phyloP scores from a whole-genome alignment of 2,797 vertebrate species.

The Chelmon rostratus region DNA sequence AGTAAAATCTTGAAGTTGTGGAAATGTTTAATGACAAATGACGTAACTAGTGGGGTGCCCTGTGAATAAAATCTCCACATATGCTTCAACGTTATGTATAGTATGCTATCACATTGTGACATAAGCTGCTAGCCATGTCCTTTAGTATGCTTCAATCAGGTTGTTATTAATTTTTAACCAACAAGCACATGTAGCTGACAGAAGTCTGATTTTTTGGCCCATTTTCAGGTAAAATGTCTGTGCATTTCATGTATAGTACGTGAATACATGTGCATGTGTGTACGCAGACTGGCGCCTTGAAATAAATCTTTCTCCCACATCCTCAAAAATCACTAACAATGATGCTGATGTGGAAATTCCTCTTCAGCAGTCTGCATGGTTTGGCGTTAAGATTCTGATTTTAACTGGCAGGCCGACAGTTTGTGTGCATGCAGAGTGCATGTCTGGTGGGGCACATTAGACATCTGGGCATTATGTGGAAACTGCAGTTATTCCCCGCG shows the following conservation, averaged over 20 bases:
- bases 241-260: slow-evolving; percentile 52
- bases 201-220: too few species aligned
- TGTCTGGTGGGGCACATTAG: slow-evolving; percentile 53
- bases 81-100: too few species aligned
- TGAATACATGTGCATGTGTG: slow-evolving; percentile 54
- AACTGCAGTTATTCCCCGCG: slow-evolving; percentile 55
- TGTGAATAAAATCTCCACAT: too few species aligned
- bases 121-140: too few species aligned
- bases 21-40: too few species aligned
- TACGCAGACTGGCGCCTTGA: slow-evolving; percentile 63
- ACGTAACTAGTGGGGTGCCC: too few species aligned
- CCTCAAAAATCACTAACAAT: slow-evolving; percentile 63
- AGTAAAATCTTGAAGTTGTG: too few species aligned
- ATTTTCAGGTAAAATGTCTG: too few species aligned
- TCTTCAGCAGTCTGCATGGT: slow-evolving; percentile 51
- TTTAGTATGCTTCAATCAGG: too few species aligned
- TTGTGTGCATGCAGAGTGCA: slow-evolving; percentile 33
- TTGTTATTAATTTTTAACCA: too few species aligned
- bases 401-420: slow-evolving; percentile 43
- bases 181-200: too few species aligned
- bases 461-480: slow-evolving; percentile 65
- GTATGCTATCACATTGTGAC: too few species aligned
- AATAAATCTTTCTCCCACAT: slow-evolving; percentile 66
- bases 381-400: slow-evolving; percentile 65
- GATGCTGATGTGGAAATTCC: slow-evolving; percentile 70